Base-by-base conservation (phyloP, 2,113 vertebrate species). In the Suncus etruscus region DNA sequence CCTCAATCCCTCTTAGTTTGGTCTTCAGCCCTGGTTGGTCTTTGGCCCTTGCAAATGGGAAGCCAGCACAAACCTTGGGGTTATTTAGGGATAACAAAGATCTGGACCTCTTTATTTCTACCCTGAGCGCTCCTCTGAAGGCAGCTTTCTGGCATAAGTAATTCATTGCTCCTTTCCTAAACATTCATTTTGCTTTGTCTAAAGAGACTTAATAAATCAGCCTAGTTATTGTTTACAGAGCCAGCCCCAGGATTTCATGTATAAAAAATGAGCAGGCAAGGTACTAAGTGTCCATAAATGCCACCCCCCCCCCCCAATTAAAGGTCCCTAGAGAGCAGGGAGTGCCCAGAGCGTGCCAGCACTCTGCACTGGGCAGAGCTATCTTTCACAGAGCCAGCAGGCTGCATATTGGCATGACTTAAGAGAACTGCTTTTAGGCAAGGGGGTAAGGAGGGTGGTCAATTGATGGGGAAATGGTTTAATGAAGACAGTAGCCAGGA, bases 71-170 rank as follows among this genome's bases (percentile, higher is more conserved):
- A 95, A 96, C 92, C 95, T 95, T 83, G 92, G 95, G 94, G 92
- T 65, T 87, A 45, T 81, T 91, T 96, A 90, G 93, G 97, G 95
- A 93, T 81, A 95, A 96, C 92, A 83, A 97, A 94, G 70, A 50
- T 75, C 76, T 74, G 63, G 63, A 61, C 58, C 68, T 61, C 72
- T 87, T 73, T 25, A 70, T 88, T 89, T 95, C 88, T 93, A 86
- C 80, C 80, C 89, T 91, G 83, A 84, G 91, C 82, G 94, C 81
- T 84, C 93, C 91, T 81, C 84, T 84, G 95, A 75, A 91, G 83
- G 63, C 86, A 93, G 63, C 95, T 95, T 81, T 83, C 88, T 78
- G 83, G 76, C 94, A 82, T 94, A 79, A 94, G 90, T 83, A 91
- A 97, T n/a, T 95, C 94, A 85, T 32, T n/a, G 87, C 85, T 39